Evolutionary conservation across 2,888 invertebrate genomes (phyloP), one percentile per base, ranked within the genome.

Genomic region (Scrobipalpa costella): DNA sequence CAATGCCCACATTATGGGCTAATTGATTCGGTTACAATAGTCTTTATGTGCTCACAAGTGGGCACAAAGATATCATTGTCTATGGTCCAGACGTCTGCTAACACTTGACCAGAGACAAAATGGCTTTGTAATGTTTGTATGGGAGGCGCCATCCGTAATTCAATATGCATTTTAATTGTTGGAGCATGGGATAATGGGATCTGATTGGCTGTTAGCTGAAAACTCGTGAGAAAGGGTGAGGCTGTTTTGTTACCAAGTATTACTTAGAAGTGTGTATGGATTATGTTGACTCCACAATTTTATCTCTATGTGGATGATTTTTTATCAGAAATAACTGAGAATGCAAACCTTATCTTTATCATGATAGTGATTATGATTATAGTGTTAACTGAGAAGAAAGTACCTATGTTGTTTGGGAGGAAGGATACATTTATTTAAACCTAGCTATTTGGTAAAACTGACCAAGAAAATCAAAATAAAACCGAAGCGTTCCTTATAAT

Each of bases 71-170:
- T 85, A 81, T 83, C 83, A 88, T 90, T 90, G 90, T 90, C 88
- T 90, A 88, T 83, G 77, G 75, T 71, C 69, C 89, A 88, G 89
- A 89, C 88, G 90, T 88, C 90, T 90, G 90, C 83, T 81, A 87
- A 88, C 89, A 90, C 90, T 90, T 85, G 89, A 88, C 83, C 85
- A 86, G 83, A 90, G 90, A 90, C 90, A 90, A 90, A 90, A 90
- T 90, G 90, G 77, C 90, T 90, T 90, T 90, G 90, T 90, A 81
- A 81, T 80, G 80, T 80, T 79, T 79, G 78, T 73, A 80, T 79
- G 81, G 79, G 77, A 88, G 90, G 90, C 90, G 90, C 90, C 90
- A 88, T 83, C 81, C 78, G 90, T 88, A 89, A 90, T 84, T 84
- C 76, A 83, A 86, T 85, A 83, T 75, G 72, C 70, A 73, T 74